Conservation (phyloP, 2,113 vertebrate genomes). For the Indicator indicator region DNA sequence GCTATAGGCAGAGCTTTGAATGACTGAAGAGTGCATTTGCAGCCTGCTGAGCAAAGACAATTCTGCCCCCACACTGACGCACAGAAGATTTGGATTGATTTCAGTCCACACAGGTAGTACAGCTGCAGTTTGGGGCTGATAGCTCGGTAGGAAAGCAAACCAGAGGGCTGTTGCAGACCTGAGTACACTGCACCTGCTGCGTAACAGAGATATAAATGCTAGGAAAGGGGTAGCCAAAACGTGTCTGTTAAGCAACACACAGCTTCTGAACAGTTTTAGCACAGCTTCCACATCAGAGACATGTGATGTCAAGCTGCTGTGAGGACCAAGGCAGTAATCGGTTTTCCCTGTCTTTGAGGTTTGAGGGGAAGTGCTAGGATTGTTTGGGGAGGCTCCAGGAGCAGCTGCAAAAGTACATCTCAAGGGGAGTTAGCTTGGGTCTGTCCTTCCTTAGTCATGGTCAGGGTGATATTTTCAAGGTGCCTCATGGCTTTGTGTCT, state of each 20-base stretch:
- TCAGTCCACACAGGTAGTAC: conserved; percentile 26
- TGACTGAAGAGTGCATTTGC: conserved; percentile 43
- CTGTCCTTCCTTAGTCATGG: background rate
- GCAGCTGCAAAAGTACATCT: background rate
- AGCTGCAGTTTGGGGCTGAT: background rate
- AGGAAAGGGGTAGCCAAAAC: background rate
- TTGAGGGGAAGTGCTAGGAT: background rate
- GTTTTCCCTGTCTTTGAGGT: background rate
- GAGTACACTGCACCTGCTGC: conserved; percentile 20
- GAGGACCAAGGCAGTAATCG: conserved; percentile 15
- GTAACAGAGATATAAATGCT: conserved; percentile 24
- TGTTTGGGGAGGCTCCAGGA: background rate
- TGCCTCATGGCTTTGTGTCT: background rate
- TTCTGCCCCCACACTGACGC: conserved; percentile 28
- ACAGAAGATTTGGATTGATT: conserved; percentile 22
- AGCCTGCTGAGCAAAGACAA: conserved; percentile 23
- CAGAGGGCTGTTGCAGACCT: background rate
- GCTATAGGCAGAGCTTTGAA: conserved; percentile 49
- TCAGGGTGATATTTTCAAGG: background rate
- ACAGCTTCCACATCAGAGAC: conserved; percentile 12
- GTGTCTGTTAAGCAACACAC: background rate
- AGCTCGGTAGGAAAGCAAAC: background rate
- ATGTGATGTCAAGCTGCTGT: conserved; percentile 12
- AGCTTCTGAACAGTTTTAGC: background rate
- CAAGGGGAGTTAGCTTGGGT: background rate